A percentile compares a stretch with the other conserved stretches of the same genome.
phyloP scores from a whole-genome alignment of 1,140 invertebrate genomes.

The Atta texana region DNA sequence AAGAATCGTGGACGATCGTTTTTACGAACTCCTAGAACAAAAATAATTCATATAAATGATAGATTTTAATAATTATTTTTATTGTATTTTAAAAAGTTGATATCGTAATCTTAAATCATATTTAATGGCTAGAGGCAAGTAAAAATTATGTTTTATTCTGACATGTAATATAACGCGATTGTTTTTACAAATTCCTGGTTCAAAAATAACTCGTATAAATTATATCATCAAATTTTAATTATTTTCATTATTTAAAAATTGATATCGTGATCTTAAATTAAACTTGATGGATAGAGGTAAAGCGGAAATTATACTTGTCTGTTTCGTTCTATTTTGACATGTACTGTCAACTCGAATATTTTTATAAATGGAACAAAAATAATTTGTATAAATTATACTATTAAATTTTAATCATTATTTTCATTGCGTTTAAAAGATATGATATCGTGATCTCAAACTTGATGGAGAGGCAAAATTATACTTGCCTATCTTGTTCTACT shows the following conservation, averaged over 20 bases:
- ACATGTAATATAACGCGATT: too few species aligned
- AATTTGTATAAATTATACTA: background rate
- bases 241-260: background rate
- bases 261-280: background rate
- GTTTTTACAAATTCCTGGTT: background rate
- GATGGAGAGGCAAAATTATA: background rate
- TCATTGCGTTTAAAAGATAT: background rate
- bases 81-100: too few species aligned
- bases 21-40: background rate
- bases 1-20: background rate
- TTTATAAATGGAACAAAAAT: background rate
- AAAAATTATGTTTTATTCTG: too few species aligned
- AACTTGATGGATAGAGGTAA: background rate
- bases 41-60: too few species aligned
- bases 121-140: too few species aligned
- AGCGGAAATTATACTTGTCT: background rate
- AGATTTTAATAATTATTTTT: too few species aligned
- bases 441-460: background rate
- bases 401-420: background rate
- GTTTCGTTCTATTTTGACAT: background rate
- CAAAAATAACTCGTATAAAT: slow-evolving; percentile 5
- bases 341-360: too few species aligned
- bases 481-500: background rate
- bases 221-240: background rate
- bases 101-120: too few species aligned